Evolutionary conservation across 2,888 invertebrate genomes (phyloP).

Genomic region (Leuctra nigra): DNA sequence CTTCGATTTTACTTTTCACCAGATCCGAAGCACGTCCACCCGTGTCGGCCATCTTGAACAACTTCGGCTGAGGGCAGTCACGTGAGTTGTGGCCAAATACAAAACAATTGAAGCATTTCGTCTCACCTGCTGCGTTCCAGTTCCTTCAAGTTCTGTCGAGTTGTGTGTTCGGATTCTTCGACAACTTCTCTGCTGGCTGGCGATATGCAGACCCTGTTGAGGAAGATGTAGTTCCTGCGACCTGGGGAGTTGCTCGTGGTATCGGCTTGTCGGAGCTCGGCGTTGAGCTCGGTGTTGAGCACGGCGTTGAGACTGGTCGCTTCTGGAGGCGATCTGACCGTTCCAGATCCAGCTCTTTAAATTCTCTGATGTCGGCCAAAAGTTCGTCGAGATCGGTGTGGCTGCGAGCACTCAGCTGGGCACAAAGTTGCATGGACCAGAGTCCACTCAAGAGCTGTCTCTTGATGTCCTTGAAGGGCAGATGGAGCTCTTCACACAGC

Average conservation of each 20-base stretch:
- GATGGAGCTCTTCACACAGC: no score
- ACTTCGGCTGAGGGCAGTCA: constrained; percentile 7
- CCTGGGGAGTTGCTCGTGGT: neutral
- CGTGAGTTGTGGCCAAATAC: constrained; percentile 2
- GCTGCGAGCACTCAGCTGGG: no score
- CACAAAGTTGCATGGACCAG: neutral
- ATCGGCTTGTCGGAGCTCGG: no score
- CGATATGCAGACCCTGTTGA: neutral
- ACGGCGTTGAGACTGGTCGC: no score
- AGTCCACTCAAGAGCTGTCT: neutral
- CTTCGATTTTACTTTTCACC: no score
- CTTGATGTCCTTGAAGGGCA: no score
- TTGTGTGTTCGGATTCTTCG: neutral
- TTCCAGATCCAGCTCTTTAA: no score
- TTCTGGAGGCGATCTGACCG: no score
- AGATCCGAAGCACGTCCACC: no score
- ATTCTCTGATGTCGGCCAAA: no score
- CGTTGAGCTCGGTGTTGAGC: no score
- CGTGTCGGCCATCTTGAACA: no score
- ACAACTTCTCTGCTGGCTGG: neutral
- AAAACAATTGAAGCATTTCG: constrained; percentile 10
- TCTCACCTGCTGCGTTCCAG: neutral
- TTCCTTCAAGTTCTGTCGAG: neutral
- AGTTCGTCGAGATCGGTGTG: constrained; percentile 3
- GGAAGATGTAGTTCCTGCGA: neutral